These are phyloP conservation scores for Chloroclystis v-ata DNA, from an alignment of 2,888 invertebrate species.

Conservation along the genomic window DNA sequence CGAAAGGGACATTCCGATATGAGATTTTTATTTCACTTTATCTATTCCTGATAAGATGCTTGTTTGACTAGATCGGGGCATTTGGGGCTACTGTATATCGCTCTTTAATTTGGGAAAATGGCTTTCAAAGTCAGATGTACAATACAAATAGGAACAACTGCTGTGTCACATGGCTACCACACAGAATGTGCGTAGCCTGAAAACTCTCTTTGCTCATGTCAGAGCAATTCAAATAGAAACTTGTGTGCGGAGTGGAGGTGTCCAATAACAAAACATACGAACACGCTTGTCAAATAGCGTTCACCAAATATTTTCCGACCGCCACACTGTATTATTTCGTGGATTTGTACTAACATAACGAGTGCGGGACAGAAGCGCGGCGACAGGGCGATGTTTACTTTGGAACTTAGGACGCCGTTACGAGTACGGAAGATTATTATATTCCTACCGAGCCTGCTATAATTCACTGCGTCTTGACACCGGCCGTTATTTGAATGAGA, in stretches of 20 bases:
- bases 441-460: slow-evolving; percentile 13
- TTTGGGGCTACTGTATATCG: slow-evolving; percentile 44
- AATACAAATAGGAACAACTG: slow-evolving; percentile 50
- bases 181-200: slow-evolving; percentile 11
- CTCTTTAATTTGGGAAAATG: slow-evolving; percentile 17
- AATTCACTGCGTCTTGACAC: slow-evolving; percentile 19
- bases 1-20: slow-evolving; percentile 47
- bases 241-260: slow-evolving; percentile 65
- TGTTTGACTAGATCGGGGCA: slow-evolving; percentile 39
- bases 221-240: slow-evolving; percentile 63
- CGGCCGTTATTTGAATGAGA: slow-evolving; percentile 33
- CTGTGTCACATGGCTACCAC: slow-evolving; percentile 36
- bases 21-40: slow-evolving; percentile 58
- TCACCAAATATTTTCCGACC: slow-evolving; percentile 70
- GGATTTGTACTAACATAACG: slow-evolving; percentile 64
- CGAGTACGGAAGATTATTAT: slow-evolving; percentile 18
- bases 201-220: slow-evolving; percentile 54
- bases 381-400: slow-evolving; percentile 51
- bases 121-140: slow-evolving; percentile 39
- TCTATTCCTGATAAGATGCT: slow-evolving; percentile 43
- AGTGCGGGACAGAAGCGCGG: slow-evolving; percentile 57
- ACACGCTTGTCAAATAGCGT: slow-evolving; percentile 71
- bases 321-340: slow-evolving; percentile 63
- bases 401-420: slow-evolving; percentile 48
- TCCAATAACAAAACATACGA: slow-evolving; percentile 72